phyloP scores from a whole-genome alignment of 2,113 vertebrate species.

The Myotis davidii region DNA sequence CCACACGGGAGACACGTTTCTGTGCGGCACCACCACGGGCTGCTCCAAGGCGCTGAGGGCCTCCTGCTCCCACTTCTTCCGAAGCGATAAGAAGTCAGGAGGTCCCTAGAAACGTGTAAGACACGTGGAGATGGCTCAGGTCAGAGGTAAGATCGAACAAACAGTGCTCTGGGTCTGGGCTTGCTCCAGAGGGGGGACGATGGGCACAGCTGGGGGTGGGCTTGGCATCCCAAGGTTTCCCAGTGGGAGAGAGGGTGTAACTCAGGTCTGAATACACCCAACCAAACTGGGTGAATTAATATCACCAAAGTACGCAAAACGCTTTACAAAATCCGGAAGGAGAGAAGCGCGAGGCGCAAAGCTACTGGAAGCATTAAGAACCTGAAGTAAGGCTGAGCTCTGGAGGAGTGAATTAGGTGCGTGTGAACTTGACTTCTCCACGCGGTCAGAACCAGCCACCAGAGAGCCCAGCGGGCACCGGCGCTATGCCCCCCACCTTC shows the following conservation, averaged over 20 bases:
- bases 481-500: fast-evolving
- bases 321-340: neutral
- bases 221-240: too few species aligned
- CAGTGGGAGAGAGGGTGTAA: neutral
- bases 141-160: neutral
- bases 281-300: too few species aligned
- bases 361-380: neutral
- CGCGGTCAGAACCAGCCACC: neutral
- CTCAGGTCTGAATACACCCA: neutral
- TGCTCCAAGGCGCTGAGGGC: neutral
- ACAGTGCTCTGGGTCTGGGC: too few species aligned
- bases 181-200: too few species aligned
- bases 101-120: neutral
- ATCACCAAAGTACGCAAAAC: fast-evolving
- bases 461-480: too few species aligned
- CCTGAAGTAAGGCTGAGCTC: neutral
- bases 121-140: neutral
- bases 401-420: neutral
- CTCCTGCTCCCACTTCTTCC: neutral
- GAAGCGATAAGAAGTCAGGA: neutral
- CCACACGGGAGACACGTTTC: too few species aligned
- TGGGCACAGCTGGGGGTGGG: too few species aligned
- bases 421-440: neutral
- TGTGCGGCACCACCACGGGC: too few species aligned
- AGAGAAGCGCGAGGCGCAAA: neutral